phyloP scores from a whole-genome alignment of 2,113 vertebrate genomes.

The Brienomyrus longianalis region DNA sequence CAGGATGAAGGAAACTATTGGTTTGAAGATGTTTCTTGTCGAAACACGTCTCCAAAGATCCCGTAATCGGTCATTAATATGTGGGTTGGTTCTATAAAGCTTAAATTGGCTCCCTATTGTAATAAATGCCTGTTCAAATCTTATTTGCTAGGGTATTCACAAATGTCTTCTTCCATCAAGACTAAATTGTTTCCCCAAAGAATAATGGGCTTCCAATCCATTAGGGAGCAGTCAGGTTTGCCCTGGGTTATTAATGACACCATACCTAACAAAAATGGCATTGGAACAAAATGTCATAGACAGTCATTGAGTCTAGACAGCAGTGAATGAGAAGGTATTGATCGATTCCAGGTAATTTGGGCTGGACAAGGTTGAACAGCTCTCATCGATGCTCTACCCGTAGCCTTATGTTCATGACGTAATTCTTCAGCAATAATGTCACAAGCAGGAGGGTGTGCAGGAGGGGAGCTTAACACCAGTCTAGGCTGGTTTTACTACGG shows the following conservation, averaged over 20 bases:
- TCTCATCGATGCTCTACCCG: not conserved
- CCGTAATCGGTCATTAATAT: not conserved
- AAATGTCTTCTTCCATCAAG: not conserved
- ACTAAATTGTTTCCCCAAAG: not conserved
- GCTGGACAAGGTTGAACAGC: not conserved
- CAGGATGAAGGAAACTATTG: not conserved
- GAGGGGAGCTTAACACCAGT: constrained; percentile 7
- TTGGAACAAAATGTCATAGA: not conserved
- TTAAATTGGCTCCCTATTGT: not conserved
- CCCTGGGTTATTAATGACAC: constrained; percentile 10
- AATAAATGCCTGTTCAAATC: not conserved
- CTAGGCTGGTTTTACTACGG: not conserved
- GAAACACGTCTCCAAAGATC: not conserved
- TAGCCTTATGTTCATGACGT: not conserved
- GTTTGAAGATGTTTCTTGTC: not conserved
- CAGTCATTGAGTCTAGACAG: constrained; percentile 1
- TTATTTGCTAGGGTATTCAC: not conserved
- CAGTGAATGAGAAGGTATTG: not conserved
- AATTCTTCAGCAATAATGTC: constrained; percentile 16
- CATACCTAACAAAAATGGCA: not conserved
- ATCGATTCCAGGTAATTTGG: not conserved
- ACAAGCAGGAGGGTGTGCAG: not conserved
- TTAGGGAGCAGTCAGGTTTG: not conserved
- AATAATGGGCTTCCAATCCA: constrained; percentile 5
- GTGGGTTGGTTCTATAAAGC: not conserved